A percentile compares a stretch with the other conserved stretches of the same genome.
Evolutionary conservation across 2,797 vertebrate genomes (phyloP).

Genomic region (Hyperoplus immaculatus): DNA sequence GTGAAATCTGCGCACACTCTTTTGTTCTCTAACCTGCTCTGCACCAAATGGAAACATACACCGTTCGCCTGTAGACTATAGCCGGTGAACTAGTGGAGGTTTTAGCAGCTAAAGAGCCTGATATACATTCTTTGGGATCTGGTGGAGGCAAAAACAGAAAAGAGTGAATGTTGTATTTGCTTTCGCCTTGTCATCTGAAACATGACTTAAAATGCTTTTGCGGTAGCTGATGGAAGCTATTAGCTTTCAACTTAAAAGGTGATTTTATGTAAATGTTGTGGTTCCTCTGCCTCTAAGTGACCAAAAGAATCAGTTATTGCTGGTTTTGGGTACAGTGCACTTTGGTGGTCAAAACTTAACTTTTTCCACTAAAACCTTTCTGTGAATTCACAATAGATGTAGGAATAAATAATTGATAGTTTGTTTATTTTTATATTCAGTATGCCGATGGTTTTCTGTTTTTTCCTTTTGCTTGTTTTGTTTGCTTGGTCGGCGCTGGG

Average conservation of each 20-base stretch:
- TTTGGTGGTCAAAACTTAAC: conserved; percentile 7
- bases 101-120: neutral
- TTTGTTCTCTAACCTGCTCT: neutral
- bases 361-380: neutral
- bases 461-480: neutral
- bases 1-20: too few relatives aligned
- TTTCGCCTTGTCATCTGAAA: too few relatives aligned
- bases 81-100: neutral
- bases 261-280: too few relatives aligned
- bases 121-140: neutral
- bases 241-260: too few relatives aligned
- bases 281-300: too few relatives aligned
- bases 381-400: conserved; percentile 16
- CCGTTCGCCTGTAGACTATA: neutral
- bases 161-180: neutral
- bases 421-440: conserved; percentile 39
- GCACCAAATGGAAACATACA: neutral
- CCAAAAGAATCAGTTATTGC: too few relatives aligned
- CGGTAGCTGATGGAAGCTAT: too few relatives aligned
- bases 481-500: conserved; percentile 14
- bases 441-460: conserved; percentile 35
- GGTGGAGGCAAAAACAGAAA: conserved; percentile 15
- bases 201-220: too few relatives aligned
- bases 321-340: neutral
- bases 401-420: conserved; percentile 54